Evolutionary conservation across 2,888 invertebrate genomes (phyloP).

Genomic region (Sturmia bella): DNA sequence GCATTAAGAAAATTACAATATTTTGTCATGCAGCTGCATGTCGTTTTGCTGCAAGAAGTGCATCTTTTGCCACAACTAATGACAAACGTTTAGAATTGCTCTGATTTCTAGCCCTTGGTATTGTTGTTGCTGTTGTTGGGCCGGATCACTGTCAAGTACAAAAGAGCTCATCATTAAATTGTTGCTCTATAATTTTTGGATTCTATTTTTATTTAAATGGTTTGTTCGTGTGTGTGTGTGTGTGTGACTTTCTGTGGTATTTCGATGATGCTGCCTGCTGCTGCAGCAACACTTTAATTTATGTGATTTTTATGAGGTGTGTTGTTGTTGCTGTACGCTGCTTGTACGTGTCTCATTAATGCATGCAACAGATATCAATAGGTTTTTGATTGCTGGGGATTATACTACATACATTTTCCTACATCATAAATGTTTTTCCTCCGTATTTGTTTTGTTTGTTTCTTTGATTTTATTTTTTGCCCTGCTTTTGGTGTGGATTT

Average conservation of each 20-base stretch:
- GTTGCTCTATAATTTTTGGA: neutral
- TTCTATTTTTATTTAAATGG: conserved; percentile 25
- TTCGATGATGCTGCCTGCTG: neutral
- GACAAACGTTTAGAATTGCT: neutral
- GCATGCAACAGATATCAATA: conserved; percentile 65
- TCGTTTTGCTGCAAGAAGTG: neutral
- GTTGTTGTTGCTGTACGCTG: conserved; percentile 4
- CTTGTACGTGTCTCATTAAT: conserved; percentile 30
- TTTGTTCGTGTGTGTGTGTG: neutral
- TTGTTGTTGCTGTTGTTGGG: no score
- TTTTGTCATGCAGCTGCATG: neutral
- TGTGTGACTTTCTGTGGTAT: neutral
- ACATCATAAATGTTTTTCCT: neutral
- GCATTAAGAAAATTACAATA: conserved; percentile 3
- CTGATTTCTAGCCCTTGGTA: conserved; percentile 7
- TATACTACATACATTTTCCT: conserved; percentile 37
- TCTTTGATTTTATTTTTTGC: conserved; percentile 1
- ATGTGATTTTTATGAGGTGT: conserved; percentile 64
- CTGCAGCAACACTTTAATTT: conserved; percentile 44
- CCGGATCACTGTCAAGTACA: conserved; percentile 55
- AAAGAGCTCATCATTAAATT: conserved; percentile 22
- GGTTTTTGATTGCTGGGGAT: conserved; percentile 66
- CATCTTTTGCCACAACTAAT: neutral
- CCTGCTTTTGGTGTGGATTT: conserved; percentile 49
- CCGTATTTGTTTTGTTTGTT: neutral